Conservation (phyloP, 2,888 invertebrate species). For the Pachymerium ferrugineum region DNA sequence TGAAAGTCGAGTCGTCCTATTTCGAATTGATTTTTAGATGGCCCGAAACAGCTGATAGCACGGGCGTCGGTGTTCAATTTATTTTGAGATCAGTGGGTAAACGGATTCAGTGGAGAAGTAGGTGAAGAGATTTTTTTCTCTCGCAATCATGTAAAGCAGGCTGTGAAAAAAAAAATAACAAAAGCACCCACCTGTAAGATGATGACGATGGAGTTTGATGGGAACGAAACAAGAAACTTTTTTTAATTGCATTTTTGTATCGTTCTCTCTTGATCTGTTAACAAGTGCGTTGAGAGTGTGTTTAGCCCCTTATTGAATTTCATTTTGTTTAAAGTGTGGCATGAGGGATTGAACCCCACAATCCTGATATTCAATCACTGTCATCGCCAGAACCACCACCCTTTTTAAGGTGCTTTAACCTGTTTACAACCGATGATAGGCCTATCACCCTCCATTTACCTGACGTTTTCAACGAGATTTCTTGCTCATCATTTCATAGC, state of each 20-base stretch:
- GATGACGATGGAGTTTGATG: not conserved
- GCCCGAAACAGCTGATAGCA: conserved; percentile 19
- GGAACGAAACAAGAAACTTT: not conserved
- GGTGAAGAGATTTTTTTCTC: conserved; percentile 5
- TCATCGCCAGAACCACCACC: conserved; percentile 10
- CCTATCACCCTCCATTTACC: conserved; percentile 24
- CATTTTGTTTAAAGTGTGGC: conserved; percentile 17
- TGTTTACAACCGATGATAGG: conserved; percentile 23
- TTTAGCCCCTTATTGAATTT: conserved; percentile 8
- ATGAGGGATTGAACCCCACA: not conserved
- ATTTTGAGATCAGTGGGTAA: conserved; percentile 27
- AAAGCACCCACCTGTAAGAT: not conserved
- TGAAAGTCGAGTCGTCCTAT: conserved; percentile 16
- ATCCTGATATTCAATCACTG: conserved; percentile 27
- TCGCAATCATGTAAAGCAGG: conserved; percentile 17
- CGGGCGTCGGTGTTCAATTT: conserved; percentile 27
- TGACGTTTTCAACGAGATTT: conserved; percentile 24
- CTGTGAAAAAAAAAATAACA: not conserved
- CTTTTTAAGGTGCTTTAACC: conserved; percentile 22
- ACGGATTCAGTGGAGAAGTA: conserved; percentile 16
- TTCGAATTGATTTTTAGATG: conserved; percentile 27
- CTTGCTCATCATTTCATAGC: conserved; percentile 17
- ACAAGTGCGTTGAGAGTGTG: not conserved
- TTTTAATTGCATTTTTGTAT: no score
- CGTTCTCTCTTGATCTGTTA: not conserved